Conservation (phyloP, 2,797 vertebrate genomes). For the Bucorvus abyssinicus region DNA sequence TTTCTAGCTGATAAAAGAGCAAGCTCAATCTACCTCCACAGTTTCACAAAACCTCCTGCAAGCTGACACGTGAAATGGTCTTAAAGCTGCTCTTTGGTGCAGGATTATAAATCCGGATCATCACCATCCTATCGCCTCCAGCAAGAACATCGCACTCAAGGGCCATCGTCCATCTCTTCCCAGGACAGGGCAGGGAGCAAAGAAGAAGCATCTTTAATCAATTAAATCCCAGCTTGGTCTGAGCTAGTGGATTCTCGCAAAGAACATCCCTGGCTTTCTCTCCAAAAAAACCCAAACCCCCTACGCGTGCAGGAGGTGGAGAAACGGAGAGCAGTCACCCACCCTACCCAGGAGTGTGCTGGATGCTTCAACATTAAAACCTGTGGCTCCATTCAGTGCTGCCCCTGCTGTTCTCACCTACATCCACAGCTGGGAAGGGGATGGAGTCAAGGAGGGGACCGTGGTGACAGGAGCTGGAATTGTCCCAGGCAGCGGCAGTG, state of each 20-base stretch:
- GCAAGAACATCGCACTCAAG: background rate
- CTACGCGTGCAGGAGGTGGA: fast-evolving
- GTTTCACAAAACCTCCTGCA: background rate
- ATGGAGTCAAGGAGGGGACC: background rate
- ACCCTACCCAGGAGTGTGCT: background rate
- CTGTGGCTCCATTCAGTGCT: background rate
- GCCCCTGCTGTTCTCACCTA: background rate
- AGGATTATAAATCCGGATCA: background rate
- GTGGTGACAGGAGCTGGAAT: background rate
- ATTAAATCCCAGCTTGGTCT: background rate
- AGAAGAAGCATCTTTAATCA: background rate
- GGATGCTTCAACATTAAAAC: background rate
- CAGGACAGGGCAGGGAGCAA: background rate
- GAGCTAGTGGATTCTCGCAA: background rate
- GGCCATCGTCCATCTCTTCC: background rate
- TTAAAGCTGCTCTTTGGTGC: background rate
- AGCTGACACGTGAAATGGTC: background rate
- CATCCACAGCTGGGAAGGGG: fast-evolving
- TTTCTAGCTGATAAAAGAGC: background rate
- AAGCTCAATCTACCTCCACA: background rate
- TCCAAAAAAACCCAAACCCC: background rate
- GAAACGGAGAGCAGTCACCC: background rate
- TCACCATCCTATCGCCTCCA: fast-evolving
- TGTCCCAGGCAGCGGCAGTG: background rate
- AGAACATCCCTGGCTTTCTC: background rate